Evolutionary conservation across 2,113 vertebrate genomes (phyloP).

Genomic region (Neolamprologus sp.): DNA sequence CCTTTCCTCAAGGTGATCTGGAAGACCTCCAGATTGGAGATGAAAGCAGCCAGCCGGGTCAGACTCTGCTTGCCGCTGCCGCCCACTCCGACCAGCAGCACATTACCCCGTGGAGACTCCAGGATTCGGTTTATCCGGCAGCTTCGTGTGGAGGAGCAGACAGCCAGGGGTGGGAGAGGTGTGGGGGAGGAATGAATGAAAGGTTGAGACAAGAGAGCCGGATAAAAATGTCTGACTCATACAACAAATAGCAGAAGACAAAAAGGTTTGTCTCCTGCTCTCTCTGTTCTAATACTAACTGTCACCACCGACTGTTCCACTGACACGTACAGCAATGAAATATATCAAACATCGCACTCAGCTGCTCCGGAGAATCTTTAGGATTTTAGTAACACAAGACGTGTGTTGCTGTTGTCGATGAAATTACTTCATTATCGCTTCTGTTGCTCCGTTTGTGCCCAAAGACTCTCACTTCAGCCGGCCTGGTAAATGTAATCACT

Average conservation of each 20-base stretch:
- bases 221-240: slow-evolving; percentile 33
- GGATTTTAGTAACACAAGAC: not conserved
- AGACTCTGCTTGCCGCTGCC: slow-evolving; percentile 96
- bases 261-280: not conserved
- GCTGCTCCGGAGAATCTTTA: not conserved
- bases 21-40: slow-evolving; percentile 89
- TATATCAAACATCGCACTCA: not conserved
- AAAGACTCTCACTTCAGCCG: not conserved
- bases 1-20: slow-evolving; percentile 90
- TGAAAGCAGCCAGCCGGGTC: slow-evolving; percentile 91
- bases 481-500: not conserved
- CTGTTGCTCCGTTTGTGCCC: not conserved
- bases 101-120: slow-evolving; percentile 85
- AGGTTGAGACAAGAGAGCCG: not conserved
- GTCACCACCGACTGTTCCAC: not conserved
- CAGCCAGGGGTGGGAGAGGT: not conserved
- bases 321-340: not conserved
- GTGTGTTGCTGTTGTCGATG: not conserved
- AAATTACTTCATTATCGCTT: not conserved
- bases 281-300: not conserved
- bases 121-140: slow-evolving; percentile 91
- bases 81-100: slow-evolving; percentile 87
- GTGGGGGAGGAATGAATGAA: not conserved
- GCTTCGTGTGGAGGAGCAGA: slow-evolving; percentile 62
- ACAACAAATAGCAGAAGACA: not conserved